These are phyloP conservation scores for Alaudala cheleensis DNA, from an alignment of 2,113 vertebrate genomes.

Conservation along the genomic window DNA sequence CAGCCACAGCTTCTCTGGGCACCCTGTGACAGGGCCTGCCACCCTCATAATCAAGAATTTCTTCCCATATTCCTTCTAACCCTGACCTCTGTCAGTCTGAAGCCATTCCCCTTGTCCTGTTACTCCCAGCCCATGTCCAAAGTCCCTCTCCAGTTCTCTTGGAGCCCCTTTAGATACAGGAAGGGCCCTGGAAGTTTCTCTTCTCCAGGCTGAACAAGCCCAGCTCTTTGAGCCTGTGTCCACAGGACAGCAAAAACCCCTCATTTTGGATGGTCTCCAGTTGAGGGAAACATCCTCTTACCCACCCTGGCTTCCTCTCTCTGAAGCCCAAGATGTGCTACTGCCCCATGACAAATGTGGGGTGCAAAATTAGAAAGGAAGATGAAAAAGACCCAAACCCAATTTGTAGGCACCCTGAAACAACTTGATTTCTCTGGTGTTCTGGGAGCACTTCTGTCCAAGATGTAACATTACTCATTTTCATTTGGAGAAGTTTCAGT, in stretches of 20 bases:
- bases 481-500: constrained; percentile 40
- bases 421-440: neutral
- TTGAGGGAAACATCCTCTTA: neutral
- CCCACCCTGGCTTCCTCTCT: neutral
- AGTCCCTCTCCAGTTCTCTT: neutral
- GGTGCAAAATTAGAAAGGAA: neutral
- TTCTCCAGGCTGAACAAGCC: neutral
- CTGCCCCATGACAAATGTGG: neutral
- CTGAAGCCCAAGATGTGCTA: neutral
- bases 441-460: neutral
- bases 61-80: neutral
- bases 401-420: constrained; percentile 2
- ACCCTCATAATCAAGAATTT: neutral
- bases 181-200: neutral
- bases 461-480: constrained; percentile 16
- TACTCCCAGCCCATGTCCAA: neutral
- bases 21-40: no score
- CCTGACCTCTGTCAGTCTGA: neutral
- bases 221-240: neutral
- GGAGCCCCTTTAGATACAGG: neutral
- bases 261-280: neutral
- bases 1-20: neutral
- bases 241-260: neutral
- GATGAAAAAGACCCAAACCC: neutral
- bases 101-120: neutral